A percentile compares a stretch with the other conserved stretches of the same genome.
Conservation (phyloP, 2,797 vertebrate genomes). For the Characodon lateralis region DNA sequence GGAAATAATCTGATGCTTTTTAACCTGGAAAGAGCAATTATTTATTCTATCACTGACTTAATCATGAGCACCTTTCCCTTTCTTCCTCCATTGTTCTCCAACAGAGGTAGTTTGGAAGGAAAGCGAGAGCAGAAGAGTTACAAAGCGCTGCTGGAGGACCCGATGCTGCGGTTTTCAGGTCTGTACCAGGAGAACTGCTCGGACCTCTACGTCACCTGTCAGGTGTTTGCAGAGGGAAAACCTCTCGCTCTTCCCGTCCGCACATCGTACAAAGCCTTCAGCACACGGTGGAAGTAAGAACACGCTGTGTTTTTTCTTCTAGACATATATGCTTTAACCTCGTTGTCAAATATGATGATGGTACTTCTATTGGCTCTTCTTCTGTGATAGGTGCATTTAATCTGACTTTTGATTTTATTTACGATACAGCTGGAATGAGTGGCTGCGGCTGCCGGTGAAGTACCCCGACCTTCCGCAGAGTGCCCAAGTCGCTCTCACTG, state of each 20-base stretch:
- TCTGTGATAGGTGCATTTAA: neutral
- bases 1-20: neutral
- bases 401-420: neutral
- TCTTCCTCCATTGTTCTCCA: conserved; percentile 11
- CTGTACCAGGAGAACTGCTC: conserved; percentile 97
- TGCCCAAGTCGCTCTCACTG: conserved; percentile 93
- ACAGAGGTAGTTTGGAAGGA: conserved; percentile 95
- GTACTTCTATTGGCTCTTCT: too few species aligned
- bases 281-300: conserved; percentile 98
- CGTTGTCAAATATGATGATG: neutral
- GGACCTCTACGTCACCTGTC: conserved; percentile 96
- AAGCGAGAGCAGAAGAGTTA: conserved; percentile 97
- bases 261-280: conserved; percentile 98
- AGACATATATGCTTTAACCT: neutral
- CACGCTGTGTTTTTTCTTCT: neutral
- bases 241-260: conserved; percentile 94
- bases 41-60: neutral
- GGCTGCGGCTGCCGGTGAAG: conserved; percentile 95
- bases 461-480: conserved; percentile 96
- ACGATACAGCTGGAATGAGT: conserved; percentile 93
- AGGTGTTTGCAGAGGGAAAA: conserved; percentile 98
- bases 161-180: conserved; percentile 96
- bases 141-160: conserved; percentile 92
- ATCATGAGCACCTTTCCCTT: neutral
- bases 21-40: neutral